Base-by-base conservation (phyloP, 2,888 invertebrate genomes). In the Pammene aurita region DNA sequence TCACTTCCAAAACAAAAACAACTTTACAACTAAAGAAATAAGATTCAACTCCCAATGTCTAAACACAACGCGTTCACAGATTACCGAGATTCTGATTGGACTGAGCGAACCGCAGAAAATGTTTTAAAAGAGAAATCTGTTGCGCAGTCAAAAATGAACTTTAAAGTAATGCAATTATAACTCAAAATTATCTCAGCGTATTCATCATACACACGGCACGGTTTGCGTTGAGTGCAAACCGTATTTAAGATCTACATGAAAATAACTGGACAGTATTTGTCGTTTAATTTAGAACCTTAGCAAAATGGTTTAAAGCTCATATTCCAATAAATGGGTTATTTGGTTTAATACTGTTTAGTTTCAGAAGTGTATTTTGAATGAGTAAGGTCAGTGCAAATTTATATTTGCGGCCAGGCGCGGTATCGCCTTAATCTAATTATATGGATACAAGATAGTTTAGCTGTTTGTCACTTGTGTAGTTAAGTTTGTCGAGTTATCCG, bases 181-280 rank as follows among this genome's bases (percentile, higher is more conserved):
- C 18, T 62, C 18, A 62, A 4, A 41, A 18, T 52, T n/a, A 26
- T 41, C n/a, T 52, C 9, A 5, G 14, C 35, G 7, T n/a, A 34
- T 34, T 35, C 35, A 14, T 13, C 14, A 13, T 60, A 50, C 62
- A 62, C 62, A 62, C 62, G 62, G 41, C 62, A 62, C 52, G 35
- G n/a, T 52, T 50, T n/a, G 62, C 50, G 16, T 38, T 35, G 62
- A 52, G 62, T 52, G 62, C 62, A 62, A 62, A 62, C 16, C 10
- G 5, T 14, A 13, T 38, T 48, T 18, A 9, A 41, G 48, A 48
- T 14, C 13, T 18, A 58, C 7, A 41, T 44, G 44, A 10, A 54
- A 14, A 14, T 34, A 34, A 60, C 35, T 35, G 11, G 6, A 60
- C 2, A 10, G 14, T 35, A 2, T 7, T 5, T 0, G 13, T 34